Percentiles rank a stretch among this genome's conserved stretches.
phyloP scores from a whole-genome alignment of 2,888 invertebrate genomes.

The Siphonodentalium dalli region DNA sequence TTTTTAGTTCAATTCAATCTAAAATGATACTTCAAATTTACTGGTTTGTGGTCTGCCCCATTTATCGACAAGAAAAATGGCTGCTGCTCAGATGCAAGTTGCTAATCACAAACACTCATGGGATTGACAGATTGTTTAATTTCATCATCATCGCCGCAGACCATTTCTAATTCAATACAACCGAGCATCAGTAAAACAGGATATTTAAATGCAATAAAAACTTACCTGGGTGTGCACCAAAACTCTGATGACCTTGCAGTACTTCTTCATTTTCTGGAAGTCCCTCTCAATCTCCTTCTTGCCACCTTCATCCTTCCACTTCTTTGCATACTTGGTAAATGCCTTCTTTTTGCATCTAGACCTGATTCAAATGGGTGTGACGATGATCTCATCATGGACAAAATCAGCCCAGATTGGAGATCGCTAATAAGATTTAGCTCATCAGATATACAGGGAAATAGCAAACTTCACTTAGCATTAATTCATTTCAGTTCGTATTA shows the following conservation, averaged over 20 bases:
- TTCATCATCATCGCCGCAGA: too few relatives aligned
- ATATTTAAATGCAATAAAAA: background rate
- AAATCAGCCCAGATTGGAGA: slow-evolving; percentile 10
- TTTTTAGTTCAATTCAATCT: too few relatives aligned
- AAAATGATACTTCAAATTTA: too few relatives aligned
- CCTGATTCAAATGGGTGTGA: slow-evolving; percentile 71
- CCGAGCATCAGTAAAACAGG: background rate
- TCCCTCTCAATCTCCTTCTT: slow-evolving; percentile 96
- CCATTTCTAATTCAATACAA: too few relatives aligned
- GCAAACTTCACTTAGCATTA: too few relatives aligned
- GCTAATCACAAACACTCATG: too few relatives aligned
- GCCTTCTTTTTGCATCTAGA: slow-evolving; percentile 99
- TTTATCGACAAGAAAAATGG: too few relatives aligned
- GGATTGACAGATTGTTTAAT: too few relatives aligned
- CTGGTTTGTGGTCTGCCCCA: too few relatives aligned
- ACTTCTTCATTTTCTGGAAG: slow-evolving; percentile 96
- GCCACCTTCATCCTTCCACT: slow-evolving; percentile 97
- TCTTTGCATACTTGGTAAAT: slow-evolving; percentile 96
- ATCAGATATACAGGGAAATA: background rate
- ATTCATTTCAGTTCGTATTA: too few relatives aligned
- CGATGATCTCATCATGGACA: slow-evolving; percentile 17
- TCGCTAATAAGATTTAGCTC: background rate
- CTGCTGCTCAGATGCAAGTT: too few relatives aligned
- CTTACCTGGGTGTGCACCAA: slow-evolving; percentile 96
- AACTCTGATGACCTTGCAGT: slow-evolving; percentile 95